These are phyloP conservation scores for Pycnonotus jocosus DNA, from an alignment of 2,113 vertebrate species.

Conservation along the genomic window DNA sequence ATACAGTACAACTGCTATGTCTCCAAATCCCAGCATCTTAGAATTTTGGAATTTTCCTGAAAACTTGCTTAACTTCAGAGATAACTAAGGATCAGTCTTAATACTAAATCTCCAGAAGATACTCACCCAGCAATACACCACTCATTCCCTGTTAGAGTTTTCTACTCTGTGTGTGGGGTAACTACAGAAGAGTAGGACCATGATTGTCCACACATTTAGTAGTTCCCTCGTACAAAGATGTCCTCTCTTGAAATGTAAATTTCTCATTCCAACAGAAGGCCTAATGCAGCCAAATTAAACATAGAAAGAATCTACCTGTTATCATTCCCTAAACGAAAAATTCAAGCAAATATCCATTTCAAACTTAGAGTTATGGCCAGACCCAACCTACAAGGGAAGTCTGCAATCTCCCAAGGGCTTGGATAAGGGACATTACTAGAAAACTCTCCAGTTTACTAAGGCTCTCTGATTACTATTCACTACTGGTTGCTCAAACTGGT, in stretches of 20 bases:
- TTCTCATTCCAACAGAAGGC: background rate
- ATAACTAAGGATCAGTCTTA: background rate
- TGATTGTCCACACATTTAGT: fast-evolving
- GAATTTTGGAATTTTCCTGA: background rate
- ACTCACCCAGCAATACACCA: fast-evolving
- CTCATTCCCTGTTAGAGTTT: fast-evolving
- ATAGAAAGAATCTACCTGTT: background rate
- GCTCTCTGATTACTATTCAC: background rate
- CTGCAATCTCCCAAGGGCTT: background rate
- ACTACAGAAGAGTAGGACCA: fast-evolving
- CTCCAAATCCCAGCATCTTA: background rate
- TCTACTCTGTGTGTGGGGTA: background rate
- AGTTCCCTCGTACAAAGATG: background rate
- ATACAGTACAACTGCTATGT: background rate
- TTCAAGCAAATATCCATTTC: background rate
- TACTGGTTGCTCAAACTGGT: background rate
- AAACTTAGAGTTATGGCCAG: background rate
- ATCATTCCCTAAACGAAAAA: background rate
- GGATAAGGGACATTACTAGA: background rate
- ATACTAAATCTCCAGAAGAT: background rate
- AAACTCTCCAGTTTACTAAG: background rate
- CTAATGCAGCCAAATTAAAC: background rate
- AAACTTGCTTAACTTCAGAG: background rate
- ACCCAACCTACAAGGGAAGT: background rate
- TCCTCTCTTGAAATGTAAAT: background rate